These are phyloP conservation scores for Zaprionus ghesquierei DNA, from an alignment of 1,140 invertebrate genomes.

Conservation along the genomic window DNA sequence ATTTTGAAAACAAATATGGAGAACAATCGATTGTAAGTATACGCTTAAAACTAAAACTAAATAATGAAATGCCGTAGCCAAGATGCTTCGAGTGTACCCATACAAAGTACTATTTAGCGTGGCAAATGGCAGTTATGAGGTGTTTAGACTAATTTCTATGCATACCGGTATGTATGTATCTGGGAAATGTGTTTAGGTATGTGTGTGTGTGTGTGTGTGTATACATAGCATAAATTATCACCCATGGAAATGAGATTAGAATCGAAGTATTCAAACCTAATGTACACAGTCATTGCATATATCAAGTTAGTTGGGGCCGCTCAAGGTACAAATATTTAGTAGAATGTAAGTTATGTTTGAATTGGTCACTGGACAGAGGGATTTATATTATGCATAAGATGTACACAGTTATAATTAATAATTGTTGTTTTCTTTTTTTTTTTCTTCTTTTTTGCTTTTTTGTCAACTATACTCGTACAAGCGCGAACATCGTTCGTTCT, in stretches of 20 bases:
- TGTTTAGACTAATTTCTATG: conserved; percentile 41
- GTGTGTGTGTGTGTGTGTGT: background rate
- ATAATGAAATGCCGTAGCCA: conserved; percentile 56
- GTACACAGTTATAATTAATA: conserved; percentile 6
- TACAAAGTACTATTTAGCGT: conserved; percentile 56
- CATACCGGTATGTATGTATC: conserved; percentile 11
- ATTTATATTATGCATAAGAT: conserved; percentile 11
- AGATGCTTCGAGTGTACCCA: conserved; percentile 60
- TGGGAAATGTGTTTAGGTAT: background rate
- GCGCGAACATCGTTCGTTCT: conserved; percentile 9
- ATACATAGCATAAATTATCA: conserved; percentile 23
- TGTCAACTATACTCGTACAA: conserved; percentile 6
- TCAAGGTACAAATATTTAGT: conserved; percentile 15
- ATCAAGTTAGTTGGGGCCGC: conserved; percentile 7
- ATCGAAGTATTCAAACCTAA: conserved; percentile 30
- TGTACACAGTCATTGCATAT: conserved; percentile 8
- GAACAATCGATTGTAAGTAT: conserved; percentile 67
- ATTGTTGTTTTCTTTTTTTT: background rate
- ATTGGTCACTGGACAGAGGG: conserved; percentile 36
- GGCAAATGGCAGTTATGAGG: conserved; percentile 75
- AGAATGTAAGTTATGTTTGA: conserved; percentile 11
- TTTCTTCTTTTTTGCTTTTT: background rate
- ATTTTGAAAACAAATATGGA: conserved; percentile 58
- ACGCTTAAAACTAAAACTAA: conserved; percentile 74
- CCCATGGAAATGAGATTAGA: conserved; percentile 12